phyloP scores from a whole-genome alignment of 2,113 vertebrate genomes.

The Ranitomeya variabilis region DNA sequence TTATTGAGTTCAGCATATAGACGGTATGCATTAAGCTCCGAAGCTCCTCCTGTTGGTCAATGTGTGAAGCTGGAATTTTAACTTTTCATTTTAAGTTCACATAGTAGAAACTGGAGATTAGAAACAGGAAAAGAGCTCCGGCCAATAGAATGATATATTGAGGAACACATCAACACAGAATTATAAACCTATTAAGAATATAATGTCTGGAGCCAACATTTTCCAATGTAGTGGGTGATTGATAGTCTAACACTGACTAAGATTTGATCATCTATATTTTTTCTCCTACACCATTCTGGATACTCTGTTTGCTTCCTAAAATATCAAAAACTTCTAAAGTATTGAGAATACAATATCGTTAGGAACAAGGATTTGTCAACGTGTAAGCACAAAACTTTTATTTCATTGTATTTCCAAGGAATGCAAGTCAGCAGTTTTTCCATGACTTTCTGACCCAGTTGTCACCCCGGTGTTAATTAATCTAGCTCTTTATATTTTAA shows the following conservation, averaged over 20 bases:
- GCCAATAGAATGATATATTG: background rate
- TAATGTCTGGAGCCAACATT: too few species aligned
- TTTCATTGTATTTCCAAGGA: conserved; percentile 2
- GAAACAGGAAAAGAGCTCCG: too few species aligned
- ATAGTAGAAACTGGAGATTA: too few species aligned
- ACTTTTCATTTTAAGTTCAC: too few species aligned
- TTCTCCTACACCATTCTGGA: too few species aligned
- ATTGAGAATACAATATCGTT: background rate
- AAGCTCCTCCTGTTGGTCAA: too few species aligned
- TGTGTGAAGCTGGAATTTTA: too few species aligned
- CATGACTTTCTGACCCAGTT: conserved; percentile 1
- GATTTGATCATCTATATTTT: background rate
- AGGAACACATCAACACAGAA: background rate
- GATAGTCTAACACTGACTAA: background rate
- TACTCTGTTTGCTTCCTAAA: background rate
- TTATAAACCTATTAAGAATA: background rate
- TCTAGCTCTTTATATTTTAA: conserved; percentile 28
- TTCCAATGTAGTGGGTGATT: background rate
- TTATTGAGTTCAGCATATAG: too few species aligned
- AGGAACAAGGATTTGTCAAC: background rate
- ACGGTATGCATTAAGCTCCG: too few species aligned
- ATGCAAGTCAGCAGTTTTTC: conserved; percentile 8
- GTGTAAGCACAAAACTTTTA: conserved; percentile 12
- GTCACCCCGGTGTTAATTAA: conserved; percentile 31
- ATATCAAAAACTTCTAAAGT: background rate